A percentile compares a stretch with the other conserved stretches of the same genome.
phyloP scores from a whole-genome alignment of 2,113 vertebrate genomes.

The Tursiops truncatus region DNA sequence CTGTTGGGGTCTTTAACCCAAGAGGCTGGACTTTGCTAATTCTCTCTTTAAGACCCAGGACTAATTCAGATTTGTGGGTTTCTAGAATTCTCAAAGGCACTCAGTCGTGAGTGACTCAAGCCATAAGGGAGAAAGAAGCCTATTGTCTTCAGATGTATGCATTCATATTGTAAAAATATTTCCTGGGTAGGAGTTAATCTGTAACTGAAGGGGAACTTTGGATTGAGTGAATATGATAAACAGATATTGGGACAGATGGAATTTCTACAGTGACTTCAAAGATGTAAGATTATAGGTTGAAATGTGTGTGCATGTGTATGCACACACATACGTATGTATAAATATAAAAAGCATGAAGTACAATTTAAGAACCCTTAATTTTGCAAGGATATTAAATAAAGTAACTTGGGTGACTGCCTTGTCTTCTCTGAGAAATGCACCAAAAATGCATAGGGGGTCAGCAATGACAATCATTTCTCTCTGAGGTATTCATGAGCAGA shows the following conservation, averaged over 20 bases:
- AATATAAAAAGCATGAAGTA: slow-evolving; percentile 2
- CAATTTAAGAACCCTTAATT: not conserved
- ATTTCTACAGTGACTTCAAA: slow-evolving; percentile 12
- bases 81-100: slow-evolving; percentile 27
- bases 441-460: not conserved
- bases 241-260: not conserved
- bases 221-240: not conserved
- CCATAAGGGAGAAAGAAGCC: slow-evolving; percentile 31
- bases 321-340: not conserved
- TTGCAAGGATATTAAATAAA: not conserved
- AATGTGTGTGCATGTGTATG: not conserved
- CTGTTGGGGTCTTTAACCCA: not conserved
- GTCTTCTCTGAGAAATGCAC: not conserved
- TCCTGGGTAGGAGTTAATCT: slow-evolving; percentile 63
- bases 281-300: not conserved
- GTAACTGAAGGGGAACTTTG: slow-evolving; percentile 62
- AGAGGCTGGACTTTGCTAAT: not conserved
- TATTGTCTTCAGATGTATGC: slow-evolving; percentile 51
- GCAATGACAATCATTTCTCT: not conserved
- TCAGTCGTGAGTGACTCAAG: slow-evolving; percentile 31
- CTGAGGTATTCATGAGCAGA: not conserved
- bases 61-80: not conserved
- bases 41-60: slow-evolving; percentile 4
- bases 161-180: slow-evolving; percentile 38
- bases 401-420: not conserved